Percentiles rank a stretch among this genome's conserved stretches.
Evolutionary conservation across 2,113 vertebrate genomes (phyloP).

Genomic region (Mirza zaza): DNA sequence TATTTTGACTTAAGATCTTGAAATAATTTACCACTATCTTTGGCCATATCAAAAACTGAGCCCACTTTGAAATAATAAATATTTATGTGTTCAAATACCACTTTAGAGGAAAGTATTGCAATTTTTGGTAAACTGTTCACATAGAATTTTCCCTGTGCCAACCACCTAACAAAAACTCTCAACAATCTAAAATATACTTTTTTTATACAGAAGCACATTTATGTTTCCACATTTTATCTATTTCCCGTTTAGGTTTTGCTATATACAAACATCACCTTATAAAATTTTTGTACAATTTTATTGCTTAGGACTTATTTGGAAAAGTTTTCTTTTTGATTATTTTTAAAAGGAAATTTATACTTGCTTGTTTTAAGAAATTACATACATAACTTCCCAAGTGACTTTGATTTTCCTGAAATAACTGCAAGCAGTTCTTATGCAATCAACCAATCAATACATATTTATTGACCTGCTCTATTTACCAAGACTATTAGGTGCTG

Average conservation of each 20-base stretch:
- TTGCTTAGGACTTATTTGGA: constrained; percentile 6
- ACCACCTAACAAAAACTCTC: not conserved
- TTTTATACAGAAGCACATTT: not conserved
- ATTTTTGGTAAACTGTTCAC: not conserved
- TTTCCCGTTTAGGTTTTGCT: not conserved
- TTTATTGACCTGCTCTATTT: constrained; percentile 70
- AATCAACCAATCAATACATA: constrained; percentile 67
- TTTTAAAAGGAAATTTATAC: constrained; percentile 44
- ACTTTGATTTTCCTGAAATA: constrained; percentile 74
- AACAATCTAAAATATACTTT: not conserved
- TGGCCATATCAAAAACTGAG: constrained; percentile 8
- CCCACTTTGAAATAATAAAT: not conserved
- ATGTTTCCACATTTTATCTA: not conserved
- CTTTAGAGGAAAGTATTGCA: not conserved
- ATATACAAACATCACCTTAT: not conserved
- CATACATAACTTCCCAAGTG: constrained; percentile 28
- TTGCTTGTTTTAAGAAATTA: constrained; percentile 61
- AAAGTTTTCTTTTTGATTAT: not conserved
- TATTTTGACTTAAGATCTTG: constrained; percentile 35
- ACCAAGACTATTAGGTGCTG: constrained; percentile 44
- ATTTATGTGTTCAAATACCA: not conserved
- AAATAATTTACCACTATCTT: constrained; percentile 24
- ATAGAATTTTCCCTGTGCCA: not conserved
- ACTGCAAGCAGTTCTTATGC: constrained; percentile 58
- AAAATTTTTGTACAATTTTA: not conserved